Evolutionary conservation across 2,888 invertebrate genomes (phyloP).

Genomic region (Pediacus dermestoides): DNA sequence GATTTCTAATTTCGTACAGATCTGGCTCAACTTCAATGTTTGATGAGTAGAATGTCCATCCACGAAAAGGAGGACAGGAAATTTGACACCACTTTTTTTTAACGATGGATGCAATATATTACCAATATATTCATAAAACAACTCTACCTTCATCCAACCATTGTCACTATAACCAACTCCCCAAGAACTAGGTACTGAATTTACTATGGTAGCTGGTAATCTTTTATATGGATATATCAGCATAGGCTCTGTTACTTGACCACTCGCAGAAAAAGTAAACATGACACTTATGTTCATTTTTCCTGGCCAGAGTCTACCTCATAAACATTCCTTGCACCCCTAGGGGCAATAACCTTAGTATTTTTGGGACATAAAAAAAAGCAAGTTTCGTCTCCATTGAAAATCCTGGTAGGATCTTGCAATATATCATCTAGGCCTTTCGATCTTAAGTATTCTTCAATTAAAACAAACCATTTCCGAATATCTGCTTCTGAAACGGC

Average conservation of each 20-base stretch:
- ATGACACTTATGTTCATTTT: conserved; percentile 19
- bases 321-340: conserved; percentile 8
- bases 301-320: conserved; percentile 12
- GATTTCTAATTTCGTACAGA: conserved; percentile 20
- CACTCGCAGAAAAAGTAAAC: conserved; percentile 19
- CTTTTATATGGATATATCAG: conserved; percentile 18
- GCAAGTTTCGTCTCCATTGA: conserved; percentile 17
- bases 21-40: conserved; percentile 13
- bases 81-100: conserved; percentile 10
- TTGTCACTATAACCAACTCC: conserved; percentile 17
- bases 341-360: background rate
- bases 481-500: conserved; percentile 28
- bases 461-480: conserved; percentile 26
- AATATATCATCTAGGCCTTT: conserved; percentile 9
- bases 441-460: conserved; percentile 1
- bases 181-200: conserved; percentile 15
- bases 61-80: conserved; percentile 17
- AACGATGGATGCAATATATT: conserved; percentile 17
- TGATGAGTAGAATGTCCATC: conserved; percentile 18
- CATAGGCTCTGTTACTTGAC: conserved; percentile 12
- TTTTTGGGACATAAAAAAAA: conserved; percentile 13
- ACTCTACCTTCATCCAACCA: conserved; percentile 24
- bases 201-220: conserved; percentile 8
- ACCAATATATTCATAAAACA: conserved; percentile 19
- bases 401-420: conserved; percentile 22